These are phyloP conservation scores for Macrotis lagotis DNA, from an alignment of 2,113 vertebrate genomes.

Conservation along the genomic window DNA sequence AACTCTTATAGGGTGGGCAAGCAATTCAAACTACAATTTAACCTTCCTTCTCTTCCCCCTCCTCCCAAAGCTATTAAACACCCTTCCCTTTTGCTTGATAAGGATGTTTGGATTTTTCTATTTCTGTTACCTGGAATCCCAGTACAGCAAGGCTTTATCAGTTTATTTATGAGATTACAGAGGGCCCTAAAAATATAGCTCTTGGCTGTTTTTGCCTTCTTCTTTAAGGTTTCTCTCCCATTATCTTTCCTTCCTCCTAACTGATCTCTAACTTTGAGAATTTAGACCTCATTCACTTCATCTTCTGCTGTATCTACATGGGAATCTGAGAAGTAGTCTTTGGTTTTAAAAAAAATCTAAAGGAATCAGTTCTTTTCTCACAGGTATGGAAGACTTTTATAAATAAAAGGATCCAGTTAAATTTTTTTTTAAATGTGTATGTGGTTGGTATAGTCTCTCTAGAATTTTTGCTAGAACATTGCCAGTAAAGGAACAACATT, in stretches of 20 bases:
- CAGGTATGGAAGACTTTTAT: not conserved
- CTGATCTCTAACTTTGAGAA: slow-evolving; percentile 25
- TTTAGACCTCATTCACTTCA: not conserved
- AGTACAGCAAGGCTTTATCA: not conserved
- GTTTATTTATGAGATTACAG: not conserved
- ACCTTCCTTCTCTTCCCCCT: not conserved
- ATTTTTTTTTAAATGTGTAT: not conserved
- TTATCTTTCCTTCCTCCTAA: not conserved
- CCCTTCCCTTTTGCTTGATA: not conserved
- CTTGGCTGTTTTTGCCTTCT: slow-evolving; percentile 5
- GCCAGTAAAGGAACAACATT: not conserved
- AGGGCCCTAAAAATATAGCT: not conserved
- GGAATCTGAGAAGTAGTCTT: not conserved
- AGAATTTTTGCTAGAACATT: not conserved
- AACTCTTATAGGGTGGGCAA: not conserved
- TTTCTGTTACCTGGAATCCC: slow-evolving; percentile 11
- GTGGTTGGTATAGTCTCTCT: not conserved
- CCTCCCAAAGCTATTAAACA: not conserved
- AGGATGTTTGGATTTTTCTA: not conserved
- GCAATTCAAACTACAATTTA: not conserved
- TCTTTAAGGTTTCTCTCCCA: not conserved
- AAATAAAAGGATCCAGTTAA: slow-evolving; percentile 28
- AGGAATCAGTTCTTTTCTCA: not conserved
- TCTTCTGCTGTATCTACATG: slow-evolving; percentile 2
- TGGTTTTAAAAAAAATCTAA: not conserved